Evolutionary conservation across 2,888 invertebrate genomes (phyloP).

Genomic region (Dryococelus australis): DNA sequence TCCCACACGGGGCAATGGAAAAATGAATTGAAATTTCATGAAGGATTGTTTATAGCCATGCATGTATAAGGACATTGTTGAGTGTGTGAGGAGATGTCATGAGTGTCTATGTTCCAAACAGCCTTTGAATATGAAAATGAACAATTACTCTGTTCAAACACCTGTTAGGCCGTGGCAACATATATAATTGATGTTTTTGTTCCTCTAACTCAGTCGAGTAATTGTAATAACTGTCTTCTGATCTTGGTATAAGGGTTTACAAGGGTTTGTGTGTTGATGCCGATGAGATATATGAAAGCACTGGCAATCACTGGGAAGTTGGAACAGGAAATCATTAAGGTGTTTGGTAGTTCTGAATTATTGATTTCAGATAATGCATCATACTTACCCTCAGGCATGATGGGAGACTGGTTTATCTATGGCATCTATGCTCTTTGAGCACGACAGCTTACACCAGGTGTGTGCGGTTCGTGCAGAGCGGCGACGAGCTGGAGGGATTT

Average conservation of each 20-base stretch:
- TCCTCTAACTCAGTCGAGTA: neutral
- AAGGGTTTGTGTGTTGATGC: neutral
- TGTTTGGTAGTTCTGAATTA: neutral
- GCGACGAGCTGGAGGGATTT: too few relatives aligned
- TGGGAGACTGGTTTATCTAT: too few relatives aligned
- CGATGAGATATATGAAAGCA: neutral
- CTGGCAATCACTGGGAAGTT: neutral
- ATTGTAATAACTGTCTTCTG: neutral
- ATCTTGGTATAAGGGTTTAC: neutral
- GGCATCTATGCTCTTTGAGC: too few relatives aligned
- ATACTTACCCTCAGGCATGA: neutral
- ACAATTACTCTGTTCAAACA: neutral
- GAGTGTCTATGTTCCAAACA: neutral
- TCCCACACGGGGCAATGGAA: neutral
- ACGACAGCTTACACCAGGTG: too few relatives aligned
- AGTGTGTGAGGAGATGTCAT: neutral
- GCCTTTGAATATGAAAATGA: neutral
- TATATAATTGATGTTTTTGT: neutral
- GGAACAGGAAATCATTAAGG: neutral
- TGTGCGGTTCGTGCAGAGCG: too few relatives aligned
- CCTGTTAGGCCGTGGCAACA: neutral
- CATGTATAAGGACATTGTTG: neutral
- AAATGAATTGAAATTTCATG: neutral
- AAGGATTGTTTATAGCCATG: neutral
- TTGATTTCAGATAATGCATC: neutral